A percentile compares a stretch with the other conserved stretches of the same genome.
Conservation (phyloP, 2,888 invertebrate species). For the Neoaliturus tenellus region DNA sequence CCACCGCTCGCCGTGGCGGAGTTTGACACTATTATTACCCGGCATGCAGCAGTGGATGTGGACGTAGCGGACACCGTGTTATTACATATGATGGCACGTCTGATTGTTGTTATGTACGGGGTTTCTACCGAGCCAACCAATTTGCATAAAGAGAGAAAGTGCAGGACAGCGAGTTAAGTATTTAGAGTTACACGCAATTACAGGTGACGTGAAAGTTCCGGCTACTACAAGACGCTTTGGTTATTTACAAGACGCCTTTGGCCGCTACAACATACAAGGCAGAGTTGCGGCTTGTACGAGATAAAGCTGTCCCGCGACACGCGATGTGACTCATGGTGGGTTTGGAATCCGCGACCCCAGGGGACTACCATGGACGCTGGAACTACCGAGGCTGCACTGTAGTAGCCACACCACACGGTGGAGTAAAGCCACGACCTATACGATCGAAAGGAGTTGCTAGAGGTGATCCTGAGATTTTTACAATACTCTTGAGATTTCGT, state of each 20-base stretch:
- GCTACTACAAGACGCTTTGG: conserved; percentile 44
- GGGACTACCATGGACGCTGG: not conserved
- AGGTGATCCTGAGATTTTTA: too few relatives aligned
- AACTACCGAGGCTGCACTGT: too few relatives aligned
- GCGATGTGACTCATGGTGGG: not conserved
- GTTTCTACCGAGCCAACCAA: conserved; percentile 23
- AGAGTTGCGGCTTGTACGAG: not conserved
- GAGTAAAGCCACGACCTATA: too few relatives aligned
- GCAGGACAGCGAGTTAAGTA: conserved; percentile 35
- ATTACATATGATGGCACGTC: conserved; percentile 38
- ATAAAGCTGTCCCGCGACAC: conserved; percentile 25
- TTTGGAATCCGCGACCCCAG: not conserved
- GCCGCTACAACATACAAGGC: conserved; percentile 20
- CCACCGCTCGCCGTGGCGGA: not conserved
- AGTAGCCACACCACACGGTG: too few relatives aligned
- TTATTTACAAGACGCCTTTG: conserved; percentile 44
- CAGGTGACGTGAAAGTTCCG: conserved; percentile 49
- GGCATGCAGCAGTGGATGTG: not conserved
- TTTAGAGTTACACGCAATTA: conserved; percentile 44
- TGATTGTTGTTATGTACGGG: conserved; percentile 35
- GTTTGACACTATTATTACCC: conserved; percentile 37
- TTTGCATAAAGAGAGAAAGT: conserved; percentile 47
- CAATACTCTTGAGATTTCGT: too few relatives aligned
- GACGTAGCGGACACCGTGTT: conserved; percentile 25
- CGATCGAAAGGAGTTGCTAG: too few relatives aligned